A percentile compares a stretch with the other conserved stretches of the same genome.
These are phyloP conservation scores for Dipodomys merriami DNA, from an alignment of 2,113 vertebrate species.

Conservation along the genomic window DNA sequence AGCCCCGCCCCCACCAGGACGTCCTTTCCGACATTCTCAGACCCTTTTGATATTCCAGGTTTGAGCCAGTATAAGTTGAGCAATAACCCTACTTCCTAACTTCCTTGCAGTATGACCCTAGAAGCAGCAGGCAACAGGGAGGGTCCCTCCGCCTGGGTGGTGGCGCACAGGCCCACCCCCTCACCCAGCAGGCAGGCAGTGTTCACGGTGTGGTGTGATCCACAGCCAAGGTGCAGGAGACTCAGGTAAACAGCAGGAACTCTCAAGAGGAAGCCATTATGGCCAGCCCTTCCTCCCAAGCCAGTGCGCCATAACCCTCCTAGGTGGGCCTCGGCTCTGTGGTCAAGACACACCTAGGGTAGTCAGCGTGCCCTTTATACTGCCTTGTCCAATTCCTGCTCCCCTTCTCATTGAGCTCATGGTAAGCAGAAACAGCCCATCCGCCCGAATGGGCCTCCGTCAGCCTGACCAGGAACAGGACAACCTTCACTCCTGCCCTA, in stretches of 20 bases:
- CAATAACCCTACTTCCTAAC: constrained; percentile 59
- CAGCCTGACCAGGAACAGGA: neutral
- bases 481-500: neutral
- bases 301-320: neutral
- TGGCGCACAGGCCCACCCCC: neutral
- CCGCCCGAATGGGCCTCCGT: neutral
- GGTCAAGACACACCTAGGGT: neutral
- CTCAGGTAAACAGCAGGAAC: constrained; percentile 57
- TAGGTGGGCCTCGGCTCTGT: neutral
- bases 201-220: constrained; percentile 51
- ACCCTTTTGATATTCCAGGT: neutral
- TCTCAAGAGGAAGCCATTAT: neutral
- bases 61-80: constrained; percentile 4
- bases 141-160: neutral
- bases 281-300: neutral
- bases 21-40: neutral
- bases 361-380: neutral
- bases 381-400: neutral
- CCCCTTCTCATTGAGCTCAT: neutral
- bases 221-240: constrained; percentile 32
- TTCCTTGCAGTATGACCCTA: constrained; percentile 13
- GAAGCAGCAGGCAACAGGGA: neutral
- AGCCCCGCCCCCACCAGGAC: neutral
- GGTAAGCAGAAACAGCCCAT: neutral
- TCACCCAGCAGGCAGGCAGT: constrained; percentile 3